These are phyloP conservation scores for Anneissia japonica DNA, from an alignment of 35 echinoderm and acorn worm genomes.

Conservation along the genomic window DNA sequence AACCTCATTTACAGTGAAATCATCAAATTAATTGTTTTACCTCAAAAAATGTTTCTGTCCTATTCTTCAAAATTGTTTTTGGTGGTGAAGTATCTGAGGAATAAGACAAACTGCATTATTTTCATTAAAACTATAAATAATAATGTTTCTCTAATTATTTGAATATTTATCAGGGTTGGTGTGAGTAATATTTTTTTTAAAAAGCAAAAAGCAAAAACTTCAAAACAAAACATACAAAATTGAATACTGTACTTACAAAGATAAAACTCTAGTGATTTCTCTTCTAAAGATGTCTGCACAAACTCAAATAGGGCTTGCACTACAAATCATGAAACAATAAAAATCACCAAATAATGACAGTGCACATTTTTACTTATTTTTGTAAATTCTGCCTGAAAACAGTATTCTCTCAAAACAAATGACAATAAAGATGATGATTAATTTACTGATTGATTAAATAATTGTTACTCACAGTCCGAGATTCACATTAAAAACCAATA, in stretches of 20 bases:
- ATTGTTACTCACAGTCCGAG: no score
- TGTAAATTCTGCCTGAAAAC: no score
- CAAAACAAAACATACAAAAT: no score
- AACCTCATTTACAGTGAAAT: no score
- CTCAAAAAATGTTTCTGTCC: conserved; percentile 38
- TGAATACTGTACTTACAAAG: conserved; percentile 88
- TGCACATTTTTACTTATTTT: not conserved
- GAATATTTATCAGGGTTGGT: no score
- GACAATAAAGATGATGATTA: no score
- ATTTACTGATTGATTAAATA: no score
- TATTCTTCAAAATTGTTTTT: conserved; percentile 53
- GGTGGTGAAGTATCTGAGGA: conserved; percentile 62
- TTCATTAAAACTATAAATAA: not conserved
- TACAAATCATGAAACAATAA: conserved; percentile 23
- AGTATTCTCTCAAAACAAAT: no score
- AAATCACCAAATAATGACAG: not conserved
- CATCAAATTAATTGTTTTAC: conserved; percentile 22
- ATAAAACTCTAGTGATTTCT: conserved; percentile 39
- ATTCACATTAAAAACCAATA: no score
- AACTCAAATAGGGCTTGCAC: conserved; percentile 48
- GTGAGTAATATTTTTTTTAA: no score
- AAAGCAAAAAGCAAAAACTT: no score
- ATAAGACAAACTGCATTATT: not conserved
- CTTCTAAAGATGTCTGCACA: conserved; percentile 33
- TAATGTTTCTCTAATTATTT: not conserved